Evolutionary conservation across 2,113 vertebrate genomes (phyloP).

Genomic region (Pleuronectes platessa): DNA sequence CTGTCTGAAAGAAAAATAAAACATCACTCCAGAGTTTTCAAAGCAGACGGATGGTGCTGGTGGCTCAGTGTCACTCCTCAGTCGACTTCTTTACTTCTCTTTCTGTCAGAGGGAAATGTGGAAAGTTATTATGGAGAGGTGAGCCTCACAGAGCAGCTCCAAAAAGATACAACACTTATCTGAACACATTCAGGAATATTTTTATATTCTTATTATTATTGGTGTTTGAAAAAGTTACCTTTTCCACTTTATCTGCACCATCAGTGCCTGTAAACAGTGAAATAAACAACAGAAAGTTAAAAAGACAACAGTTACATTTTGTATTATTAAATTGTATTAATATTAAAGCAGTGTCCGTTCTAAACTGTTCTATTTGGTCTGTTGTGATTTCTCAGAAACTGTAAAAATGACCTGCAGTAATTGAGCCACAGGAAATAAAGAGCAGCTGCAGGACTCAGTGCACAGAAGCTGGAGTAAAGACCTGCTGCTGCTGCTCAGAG

Average conservation of each 20-base stretch:
- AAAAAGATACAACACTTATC: neutral
- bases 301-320: neutral
- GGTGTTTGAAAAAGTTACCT: conserved; percentile 53
- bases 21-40: neutral
- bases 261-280: conserved; percentile 51
- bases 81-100: conserved; percentile 60
- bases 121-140: neutral
- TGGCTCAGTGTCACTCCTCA: neutral
- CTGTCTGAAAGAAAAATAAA: neutral
- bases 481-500: too few species aligned
- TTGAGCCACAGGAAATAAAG: too few species aligned
- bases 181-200: neutral
- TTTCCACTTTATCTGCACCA: conserved; percentile 46
- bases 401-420: too few species aligned
- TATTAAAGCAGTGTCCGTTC: too few species aligned
- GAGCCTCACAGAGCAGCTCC: neutral
- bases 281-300: conserved; percentile 1
- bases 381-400: too few species aligned
- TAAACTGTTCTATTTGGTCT: too few species aligned
- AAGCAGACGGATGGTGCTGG: neutral
- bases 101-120: conserved; percentile 62
- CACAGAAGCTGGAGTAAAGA: too few species aligned
- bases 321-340: too few species aligned
- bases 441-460: too few species aligned
- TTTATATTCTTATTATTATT: neutral